Evolutionary conservation across 2,113 vertebrate species (phyloP).

Genomic region (Thunnus maccoyii): DNA sequence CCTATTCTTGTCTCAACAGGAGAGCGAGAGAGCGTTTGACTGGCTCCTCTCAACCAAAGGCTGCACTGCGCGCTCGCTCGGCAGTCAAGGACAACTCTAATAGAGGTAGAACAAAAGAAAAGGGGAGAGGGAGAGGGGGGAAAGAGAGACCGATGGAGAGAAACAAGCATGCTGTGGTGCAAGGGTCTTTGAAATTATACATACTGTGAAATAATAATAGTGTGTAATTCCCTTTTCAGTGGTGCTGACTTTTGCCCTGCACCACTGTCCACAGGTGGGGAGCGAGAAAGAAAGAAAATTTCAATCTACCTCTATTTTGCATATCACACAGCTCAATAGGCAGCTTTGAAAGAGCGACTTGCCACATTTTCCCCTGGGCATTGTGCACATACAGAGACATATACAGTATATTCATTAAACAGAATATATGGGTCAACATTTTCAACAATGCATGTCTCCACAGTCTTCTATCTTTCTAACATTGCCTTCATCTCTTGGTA

Average conservation of each 20-base stretch:
- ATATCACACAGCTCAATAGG: slow-evolving; percentile 18
- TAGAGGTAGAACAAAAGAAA: slow-evolving; percentile 79
- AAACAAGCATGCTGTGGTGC: slow-evolving; percentile 58
- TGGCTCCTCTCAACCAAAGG: slow-evolving; percentile 73
- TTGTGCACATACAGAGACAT: background rate
- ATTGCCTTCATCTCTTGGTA: background rate
- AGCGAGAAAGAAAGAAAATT: slow-evolving; percentile 18
- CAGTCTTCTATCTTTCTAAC: background rate
- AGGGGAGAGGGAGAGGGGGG: slow-evolving; percentile 21
- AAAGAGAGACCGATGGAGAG: slow-evolving; percentile 35
- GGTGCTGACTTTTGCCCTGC: slow-evolving; percentile 39
- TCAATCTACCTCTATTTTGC: slow-evolving; percentile 16
- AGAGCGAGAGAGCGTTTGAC: slow-evolving; percentile 68
- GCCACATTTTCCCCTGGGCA: background rate
- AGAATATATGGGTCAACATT: background rate
- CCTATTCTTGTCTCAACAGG: slow-evolving; percentile 71
- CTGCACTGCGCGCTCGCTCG: slow-evolving; percentile 53
- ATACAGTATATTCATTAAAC: slow-evolving; percentile 9
- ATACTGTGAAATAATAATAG: slow-evolving; percentile 60
- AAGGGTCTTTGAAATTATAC: slow-evolving; percentile 62
- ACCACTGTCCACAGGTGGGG: slow-evolving; percentile 57
- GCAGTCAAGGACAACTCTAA: slow-evolving; percentile 80
- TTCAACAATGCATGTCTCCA: background rate
- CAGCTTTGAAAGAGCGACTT: slow-evolving; percentile 26
- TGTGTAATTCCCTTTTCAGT: slow-evolving; percentile 51